Evolutionary conservation across 2,797 vertebrate species (phyloP).

Genomic region (Triplophysa bombifrons): DNA sequence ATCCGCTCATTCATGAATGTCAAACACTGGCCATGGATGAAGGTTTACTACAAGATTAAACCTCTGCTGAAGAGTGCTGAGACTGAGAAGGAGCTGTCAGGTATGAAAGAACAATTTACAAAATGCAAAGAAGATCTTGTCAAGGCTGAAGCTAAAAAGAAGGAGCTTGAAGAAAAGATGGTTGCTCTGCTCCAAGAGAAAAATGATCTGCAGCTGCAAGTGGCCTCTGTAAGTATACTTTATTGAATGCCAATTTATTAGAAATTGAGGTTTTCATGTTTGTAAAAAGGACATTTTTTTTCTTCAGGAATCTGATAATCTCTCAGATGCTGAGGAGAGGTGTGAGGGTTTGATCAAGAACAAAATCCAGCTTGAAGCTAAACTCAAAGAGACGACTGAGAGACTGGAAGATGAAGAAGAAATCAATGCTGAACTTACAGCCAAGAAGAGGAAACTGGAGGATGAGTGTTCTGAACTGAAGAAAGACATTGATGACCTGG

Average conservation of each 20-base stretch:
- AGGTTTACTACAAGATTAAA: constrained; percentile 90
- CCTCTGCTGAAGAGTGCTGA: constrained; percentile 88
- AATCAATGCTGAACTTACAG: constrained; percentile 70
- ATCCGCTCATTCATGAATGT: constrained; percentile 88
- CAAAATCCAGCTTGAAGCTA: constrained; percentile 76
- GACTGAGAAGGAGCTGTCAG: constrained; percentile 62
- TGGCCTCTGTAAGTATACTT: not conserved
- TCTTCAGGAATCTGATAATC: constrained; percentile 45
- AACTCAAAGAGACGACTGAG: constrained; percentile 9
- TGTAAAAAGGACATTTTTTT: not conserved
- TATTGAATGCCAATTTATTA: not conserved
- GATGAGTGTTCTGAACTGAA: constrained; percentile 47
- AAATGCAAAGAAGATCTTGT: not conserved
- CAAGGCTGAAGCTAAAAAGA: constrained; percentile 52
- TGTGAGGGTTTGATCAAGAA: constrained; percentile 79
- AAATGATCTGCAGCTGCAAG: constrained; percentile 1
- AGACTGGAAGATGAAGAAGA: constrained; percentile 74
- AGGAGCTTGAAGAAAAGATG: not conserved
- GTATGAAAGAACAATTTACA: not conserved
- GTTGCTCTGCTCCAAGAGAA: not conserved
- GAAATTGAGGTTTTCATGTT: fast-evolving
- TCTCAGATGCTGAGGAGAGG: constrained; percentile 75
- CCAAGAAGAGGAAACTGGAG: constrained; percentile 79
- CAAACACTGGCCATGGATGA: constrained; percentile 91
- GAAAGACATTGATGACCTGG: constrained; percentile 46